These are phyloP conservation scores for Ormyrus rosae DNA, from an alignment of 2,888 invertebrate genomes.

Conservation along the genomic window DNA sequence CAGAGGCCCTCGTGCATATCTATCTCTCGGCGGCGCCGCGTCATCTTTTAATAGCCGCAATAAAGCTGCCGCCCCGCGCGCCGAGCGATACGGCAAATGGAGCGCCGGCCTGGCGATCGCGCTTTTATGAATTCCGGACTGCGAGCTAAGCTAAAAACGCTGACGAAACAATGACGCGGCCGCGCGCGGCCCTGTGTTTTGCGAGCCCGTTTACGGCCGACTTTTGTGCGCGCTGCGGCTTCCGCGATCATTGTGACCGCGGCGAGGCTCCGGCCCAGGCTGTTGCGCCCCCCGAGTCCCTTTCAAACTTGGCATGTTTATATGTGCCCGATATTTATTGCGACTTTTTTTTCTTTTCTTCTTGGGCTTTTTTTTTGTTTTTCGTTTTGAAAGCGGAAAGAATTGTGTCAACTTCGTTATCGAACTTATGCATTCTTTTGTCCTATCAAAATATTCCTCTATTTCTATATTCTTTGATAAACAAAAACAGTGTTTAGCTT, in stretches of 20 bases:
- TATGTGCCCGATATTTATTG: too few relatives aligned
- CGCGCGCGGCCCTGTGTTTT: background rate
- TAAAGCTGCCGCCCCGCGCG: conserved; percentile 58
- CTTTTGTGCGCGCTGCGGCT: background rate
- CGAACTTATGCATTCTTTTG: too few relatives aligned
- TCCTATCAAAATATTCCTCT: too few relatives aligned
- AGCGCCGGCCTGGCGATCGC: conserved; percentile 19
- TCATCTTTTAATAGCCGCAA: conserved; percentile 67
- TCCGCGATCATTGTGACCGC: background rate
- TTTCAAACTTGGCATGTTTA: too few relatives aligned
- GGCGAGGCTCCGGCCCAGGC: background rate
- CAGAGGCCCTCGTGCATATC: conserved; percentile 52
- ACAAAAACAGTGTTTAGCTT: too few relatives aligned
- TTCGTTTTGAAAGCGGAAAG: too few relatives aligned
- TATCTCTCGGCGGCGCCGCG: conserved; percentile 59
- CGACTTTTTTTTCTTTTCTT: too few relatives aligned
- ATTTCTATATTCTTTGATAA: too few relatives aligned
- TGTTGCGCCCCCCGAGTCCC: background rate
- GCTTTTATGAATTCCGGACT: background rate
- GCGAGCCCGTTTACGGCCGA: conserved; percentile 9
- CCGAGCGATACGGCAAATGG: conserved; percentile 44
- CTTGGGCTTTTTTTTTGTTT: too few relatives aligned
- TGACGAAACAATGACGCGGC: conserved; percentile 21
- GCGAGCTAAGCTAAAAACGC: conserved; percentile 3
- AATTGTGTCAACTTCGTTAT: too few relatives aligned